Evolutionary conservation across 2,113 vertebrate genomes (phyloP).

Genomic region (Cavia porcellus): DNA sequence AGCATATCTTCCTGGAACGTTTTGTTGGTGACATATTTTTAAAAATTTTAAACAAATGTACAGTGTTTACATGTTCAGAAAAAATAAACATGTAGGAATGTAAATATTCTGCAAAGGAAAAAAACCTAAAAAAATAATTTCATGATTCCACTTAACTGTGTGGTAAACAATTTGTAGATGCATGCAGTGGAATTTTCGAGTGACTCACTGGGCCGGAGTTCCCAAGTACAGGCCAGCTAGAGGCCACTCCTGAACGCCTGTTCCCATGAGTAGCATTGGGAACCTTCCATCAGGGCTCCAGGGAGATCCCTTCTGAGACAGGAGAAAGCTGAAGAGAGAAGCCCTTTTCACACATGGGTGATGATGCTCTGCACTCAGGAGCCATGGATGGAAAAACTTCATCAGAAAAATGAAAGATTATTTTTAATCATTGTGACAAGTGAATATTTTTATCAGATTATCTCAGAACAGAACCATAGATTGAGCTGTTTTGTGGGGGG

Average conservation of each 20-base stretch:
- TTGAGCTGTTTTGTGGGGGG: background rate
- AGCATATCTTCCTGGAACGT: slow-evolving; percentile 19
- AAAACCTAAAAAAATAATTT: slow-evolving; percentile 38
- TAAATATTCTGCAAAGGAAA: slow-evolving; percentile 40
- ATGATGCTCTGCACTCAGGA: background rate
- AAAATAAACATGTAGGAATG: slow-evolving; percentile 6
- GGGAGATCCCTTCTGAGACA: background rate
- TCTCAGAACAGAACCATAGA: background rate
- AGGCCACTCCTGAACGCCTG: background rate
- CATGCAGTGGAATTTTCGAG: background rate
- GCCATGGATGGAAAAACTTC: background rate
- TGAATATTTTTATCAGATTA: slow-evolving; percentile 34
- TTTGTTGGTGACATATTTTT: slow-evolving; percentile 32
- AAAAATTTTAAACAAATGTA: slow-evolving; percentile 51
- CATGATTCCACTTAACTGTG: slow-evolving; percentile 39
- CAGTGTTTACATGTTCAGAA: slow-evolving; percentile 11
- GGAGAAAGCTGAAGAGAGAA: slow-evolving; percentile 12
- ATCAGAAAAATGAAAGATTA: slow-evolving; percentile 50
- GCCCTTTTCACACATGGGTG: background rate
- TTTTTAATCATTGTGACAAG: background rate
- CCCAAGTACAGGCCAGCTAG: background rate
- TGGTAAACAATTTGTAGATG: slow-evolving; percentile 10
- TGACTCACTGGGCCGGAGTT: background rate
- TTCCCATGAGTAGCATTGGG: background rate
- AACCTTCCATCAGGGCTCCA: background rate